Conservation (phyloP, 2,888 invertebrate species). For the Dolichopus griseipennis region DNA sequence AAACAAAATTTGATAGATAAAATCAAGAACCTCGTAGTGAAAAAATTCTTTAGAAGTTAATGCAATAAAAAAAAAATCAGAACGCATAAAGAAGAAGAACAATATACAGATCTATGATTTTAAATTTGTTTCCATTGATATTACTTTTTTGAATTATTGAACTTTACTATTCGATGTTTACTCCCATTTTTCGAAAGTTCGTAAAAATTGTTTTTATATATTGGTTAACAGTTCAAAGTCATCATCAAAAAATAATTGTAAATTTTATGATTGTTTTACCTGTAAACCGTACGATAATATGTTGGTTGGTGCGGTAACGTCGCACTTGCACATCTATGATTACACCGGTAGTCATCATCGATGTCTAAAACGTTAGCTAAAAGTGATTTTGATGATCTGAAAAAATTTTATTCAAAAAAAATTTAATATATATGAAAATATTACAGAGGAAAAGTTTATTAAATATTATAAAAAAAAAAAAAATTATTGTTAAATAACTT, state of each 20-base stretch:
- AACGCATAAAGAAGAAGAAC: too few relatives aligned
- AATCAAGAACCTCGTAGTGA: too few relatives aligned
- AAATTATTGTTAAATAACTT: neutral
- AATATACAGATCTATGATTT: too few relatives aligned
- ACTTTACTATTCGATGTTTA: too few relatives aligned
- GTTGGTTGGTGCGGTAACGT: constrained; percentile 50
- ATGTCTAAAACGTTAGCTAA: constrained; percentile 94
- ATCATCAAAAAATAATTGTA: constrained; percentile 37
- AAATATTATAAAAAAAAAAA: neutral
- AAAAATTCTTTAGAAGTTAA: too few relatives aligned
- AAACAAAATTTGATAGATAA: too few relatives aligned
- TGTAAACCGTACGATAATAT: constrained; percentile 65
- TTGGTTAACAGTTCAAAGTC: neutral
- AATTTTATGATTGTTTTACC: constrained; percentile 28
- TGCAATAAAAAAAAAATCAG: too few relatives aligned
- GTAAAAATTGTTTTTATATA: too few relatives aligned
- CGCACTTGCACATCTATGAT: constrained; percentile 52
- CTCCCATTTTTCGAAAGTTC: too few relatives aligned
- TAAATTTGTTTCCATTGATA: too few relatives aligned
- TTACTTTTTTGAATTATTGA: too few relatives aligned
- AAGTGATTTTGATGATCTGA: constrained; percentile 82
- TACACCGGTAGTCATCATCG: constrained; percentile 88
- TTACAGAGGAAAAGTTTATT: neutral
- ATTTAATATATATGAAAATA: neutral
- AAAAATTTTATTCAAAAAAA: constrained; percentile 13